A percentile compares a stretch with the other conserved stretches of the same genome.
Conservation (phyloP, 2,113 vertebrate species). For the Stegostoma tigrinum region DNA sequence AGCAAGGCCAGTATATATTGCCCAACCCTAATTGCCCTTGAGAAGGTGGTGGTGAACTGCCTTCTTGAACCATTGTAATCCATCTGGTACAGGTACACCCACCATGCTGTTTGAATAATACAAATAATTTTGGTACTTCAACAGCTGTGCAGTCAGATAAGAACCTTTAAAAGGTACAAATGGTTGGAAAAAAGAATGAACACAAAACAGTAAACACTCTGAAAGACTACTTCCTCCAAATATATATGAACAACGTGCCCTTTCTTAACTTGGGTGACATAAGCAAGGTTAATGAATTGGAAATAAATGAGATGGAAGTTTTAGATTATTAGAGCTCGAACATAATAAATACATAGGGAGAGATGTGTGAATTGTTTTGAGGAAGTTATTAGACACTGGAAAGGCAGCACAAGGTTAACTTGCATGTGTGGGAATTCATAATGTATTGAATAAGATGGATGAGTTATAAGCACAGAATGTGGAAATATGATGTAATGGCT, state of each 20-base stretch:
- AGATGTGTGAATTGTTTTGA: slow-evolving; percentile 7
- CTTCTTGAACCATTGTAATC: not conserved
- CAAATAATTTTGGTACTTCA: not conserved
- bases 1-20: not conserved
- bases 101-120: not conserved
- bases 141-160: not conserved
- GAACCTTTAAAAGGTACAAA: not conserved
- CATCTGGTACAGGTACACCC: not conserved
- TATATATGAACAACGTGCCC: not conserved
- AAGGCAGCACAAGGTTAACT: not conserved
- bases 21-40: not conserved
- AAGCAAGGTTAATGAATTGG: not conserved
- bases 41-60: not conserved
- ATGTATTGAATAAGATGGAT: no score
- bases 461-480: no score
- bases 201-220: not conserved
- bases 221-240: not conserved
- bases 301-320: not conserved
- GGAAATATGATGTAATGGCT: no score
- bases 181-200: not conserved
- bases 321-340: not conserved
- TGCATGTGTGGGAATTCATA: no score
- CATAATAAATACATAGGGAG: not conserved
- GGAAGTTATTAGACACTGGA: not conserved
- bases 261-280: not conserved